Base-by-base conservation (phyloP, 2,797 vertebrate genomes). In the Dermochelys coriacea region DNA sequence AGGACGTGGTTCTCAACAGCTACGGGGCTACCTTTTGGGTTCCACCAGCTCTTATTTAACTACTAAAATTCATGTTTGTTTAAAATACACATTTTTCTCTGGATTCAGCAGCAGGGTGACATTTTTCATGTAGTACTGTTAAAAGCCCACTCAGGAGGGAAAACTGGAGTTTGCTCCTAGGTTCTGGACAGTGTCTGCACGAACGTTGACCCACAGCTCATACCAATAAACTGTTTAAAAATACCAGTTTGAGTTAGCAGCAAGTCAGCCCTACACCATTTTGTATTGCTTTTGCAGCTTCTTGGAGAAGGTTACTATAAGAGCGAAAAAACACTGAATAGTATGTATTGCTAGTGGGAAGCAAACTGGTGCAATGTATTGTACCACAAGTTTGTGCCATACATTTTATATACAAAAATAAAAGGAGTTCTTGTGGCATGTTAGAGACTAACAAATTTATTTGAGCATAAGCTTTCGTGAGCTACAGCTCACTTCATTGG, bases 341-440 rank as follows among this genome's bases (percentile, higher is more conserved):
- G 74, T 71, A 23, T 45, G 15, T 83, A 75, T 31, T 50, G 9
- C 21, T 77, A 21, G 74, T 75, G 90, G 16, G 84, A 93, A 85
- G 14, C 74, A 31, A 27, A 77, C 12, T 49, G 41, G 27, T 77
- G 3, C 12, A 54, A 1, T 0, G 0, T 71, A 49, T 82, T 84
- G 10, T 80, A 81, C 37, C 90, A 29, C 19, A n/a, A 78, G 9
- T 14, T 84, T 83, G 21, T 12, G 41, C 10, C 55, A 52, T 85
- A 54, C n/a, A 61, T 6, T 1, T 52, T 2, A 41, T 41, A 41
- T 3, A 41, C 31, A 61, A n/a, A n/a, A n/a, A n/a, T n/a, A n/a
- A n/a, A n/a, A n/a, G n/a, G n/a, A n/a, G n/a, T n/a, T n/a, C n/a
- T n/a, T n/a, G n/a, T n/a, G n/a, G n/a, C n/a, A n/a, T n/a, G n/a